Evolutionary conservation across 2,888 invertebrate species (phyloP).

Genomic region (Chorisops tibialis): DNA sequence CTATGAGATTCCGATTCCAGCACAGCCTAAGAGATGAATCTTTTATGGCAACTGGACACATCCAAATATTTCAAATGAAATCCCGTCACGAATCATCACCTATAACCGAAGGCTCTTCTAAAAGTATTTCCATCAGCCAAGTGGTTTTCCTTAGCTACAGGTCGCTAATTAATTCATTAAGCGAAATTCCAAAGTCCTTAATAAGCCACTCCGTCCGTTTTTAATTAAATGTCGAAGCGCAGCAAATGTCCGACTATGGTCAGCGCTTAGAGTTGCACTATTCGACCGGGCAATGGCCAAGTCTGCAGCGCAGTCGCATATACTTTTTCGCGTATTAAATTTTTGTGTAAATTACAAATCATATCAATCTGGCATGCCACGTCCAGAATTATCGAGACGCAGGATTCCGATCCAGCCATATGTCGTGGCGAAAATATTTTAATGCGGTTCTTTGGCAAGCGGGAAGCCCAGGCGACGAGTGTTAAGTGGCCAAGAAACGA

Average conservation of each 20-base stretch:
- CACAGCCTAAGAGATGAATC: too few species aligned
- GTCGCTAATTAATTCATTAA: constrained; percentile 28
- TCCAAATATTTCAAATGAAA: too few species aligned
- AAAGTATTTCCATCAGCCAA: too few species aligned
- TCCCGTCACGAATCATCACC: too few species aligned
- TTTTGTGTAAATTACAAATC: constrained; percentile 29
- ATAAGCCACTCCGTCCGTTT: not conserved
- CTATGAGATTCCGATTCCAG: too few species aligned
- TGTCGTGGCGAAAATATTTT: constrained; percentile 26
- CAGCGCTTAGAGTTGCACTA: not conserved
- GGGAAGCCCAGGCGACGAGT: not conserved
- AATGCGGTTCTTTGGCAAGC: constrained; percentile 27
- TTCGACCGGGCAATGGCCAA: too few species aligned
- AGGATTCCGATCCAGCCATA: constrained; percentile 24
- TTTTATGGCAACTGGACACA: too few species aligned
- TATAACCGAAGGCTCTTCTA: too few species aligned
- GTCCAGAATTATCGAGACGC: constrained; percentile 13
- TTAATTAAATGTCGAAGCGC: not conserved
- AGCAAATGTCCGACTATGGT: not conserved
- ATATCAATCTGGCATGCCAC: constrained; percentile 27
- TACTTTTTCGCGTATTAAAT: constrained; percentile 19
- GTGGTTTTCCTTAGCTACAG: not conserved
- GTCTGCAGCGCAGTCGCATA: too few species aligned
- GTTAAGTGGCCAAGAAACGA: constrained; percentile 16
- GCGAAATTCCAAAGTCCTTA: constrained; percentile 15